Evolutionary conservation across 2,888 invertebrate species (phyloP).

Genomic region (Silvanus unidentatus): DNA sequence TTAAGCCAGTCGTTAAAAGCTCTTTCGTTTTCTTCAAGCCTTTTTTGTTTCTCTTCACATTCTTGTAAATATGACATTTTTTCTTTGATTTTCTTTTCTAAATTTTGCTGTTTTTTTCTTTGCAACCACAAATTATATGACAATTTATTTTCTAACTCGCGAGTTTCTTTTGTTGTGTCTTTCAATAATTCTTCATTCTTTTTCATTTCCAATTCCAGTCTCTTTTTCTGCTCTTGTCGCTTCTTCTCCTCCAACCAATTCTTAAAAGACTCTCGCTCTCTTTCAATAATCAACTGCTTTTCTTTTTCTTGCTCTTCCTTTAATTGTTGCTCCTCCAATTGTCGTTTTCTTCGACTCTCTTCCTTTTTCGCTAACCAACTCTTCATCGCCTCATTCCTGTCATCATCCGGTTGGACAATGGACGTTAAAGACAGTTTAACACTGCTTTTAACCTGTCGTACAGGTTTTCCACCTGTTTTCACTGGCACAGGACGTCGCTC

Average conservation of each 20-base stretch:
- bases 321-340: constrained; percentile 29
- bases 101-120: constrained; percentile 53
- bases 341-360: constrained; percentile 32
- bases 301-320: constrained; percentile 39
- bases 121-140: constrained; percentile 49
- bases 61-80: constrained; percentile 45
- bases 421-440: no score
- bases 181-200: constrained; percentile 34
- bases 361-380: constrained; percentile 48
- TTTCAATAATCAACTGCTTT: constrained; percentile 37
- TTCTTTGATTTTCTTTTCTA: constrained; percentile 38
- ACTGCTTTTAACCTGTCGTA: no score
- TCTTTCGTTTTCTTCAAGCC: constrained; percentile 50
- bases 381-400: constrained; percentile 24
- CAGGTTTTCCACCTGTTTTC: neutral
- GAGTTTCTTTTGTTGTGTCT: constrained; percentile 38
- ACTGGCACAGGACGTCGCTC: constrained; percentile 2
- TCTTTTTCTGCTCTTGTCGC: constrained; percentile 33
- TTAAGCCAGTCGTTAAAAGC: constrained; percentile 61
- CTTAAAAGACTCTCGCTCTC: constrained; percentile 44
- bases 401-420: constrained; percentile 21
- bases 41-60: constrained; percentile 51
- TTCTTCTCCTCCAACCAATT: constrained; percentile 49
- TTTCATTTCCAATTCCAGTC: constrained; percentile 46
- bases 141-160: constrained; percentile 33